Conservation (phyloP, 2,113 vertebrate genomes). For the Setophaga kirtlandii region DNA sequence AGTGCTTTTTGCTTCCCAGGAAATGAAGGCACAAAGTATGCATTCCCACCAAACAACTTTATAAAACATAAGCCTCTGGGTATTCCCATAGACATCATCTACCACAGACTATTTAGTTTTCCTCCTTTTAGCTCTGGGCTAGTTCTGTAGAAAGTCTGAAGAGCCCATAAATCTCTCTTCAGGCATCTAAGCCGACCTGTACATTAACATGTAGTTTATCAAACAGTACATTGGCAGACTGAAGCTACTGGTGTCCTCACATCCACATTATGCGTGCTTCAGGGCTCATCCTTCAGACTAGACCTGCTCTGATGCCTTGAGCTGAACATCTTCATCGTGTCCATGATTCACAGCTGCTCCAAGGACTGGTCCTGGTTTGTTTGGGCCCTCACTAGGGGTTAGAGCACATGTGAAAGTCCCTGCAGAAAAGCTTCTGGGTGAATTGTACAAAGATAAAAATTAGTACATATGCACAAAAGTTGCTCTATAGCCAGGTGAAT, state of each 20-base stretch:
- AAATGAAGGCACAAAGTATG: not conserved
- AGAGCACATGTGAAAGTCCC: not conserved
- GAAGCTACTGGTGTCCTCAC: not conserved
- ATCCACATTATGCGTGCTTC: not conserved
- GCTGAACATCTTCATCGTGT: not conserved
- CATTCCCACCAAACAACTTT: constrained; percentile 1
- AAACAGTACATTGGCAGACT: not conserved
- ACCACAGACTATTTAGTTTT: not conserved
- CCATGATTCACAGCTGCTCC: not conserved
- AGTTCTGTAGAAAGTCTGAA: not conserved
- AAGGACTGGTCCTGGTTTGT: not conserved
- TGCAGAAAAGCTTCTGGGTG: not conserved
- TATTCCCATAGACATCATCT: constrained; percentile 36
- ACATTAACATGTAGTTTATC: not conserved
- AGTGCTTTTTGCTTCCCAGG: not conserved
- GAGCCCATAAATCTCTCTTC: not conserved
- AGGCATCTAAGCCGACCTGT: not conserved
- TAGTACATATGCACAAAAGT: not conserved
- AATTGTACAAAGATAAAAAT: not conserved
- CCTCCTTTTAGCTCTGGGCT: constrained; percentile 1
- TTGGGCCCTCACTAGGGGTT: not conserved
- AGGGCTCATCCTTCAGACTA: not conserved
- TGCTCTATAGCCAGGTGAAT: not conserved
- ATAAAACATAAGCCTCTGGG: constrained; percentile 31
- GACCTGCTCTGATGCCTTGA: not conserved